Conservation (phyloP, 2,797 vertebrate species). For the Hydrophis major region DNA sequence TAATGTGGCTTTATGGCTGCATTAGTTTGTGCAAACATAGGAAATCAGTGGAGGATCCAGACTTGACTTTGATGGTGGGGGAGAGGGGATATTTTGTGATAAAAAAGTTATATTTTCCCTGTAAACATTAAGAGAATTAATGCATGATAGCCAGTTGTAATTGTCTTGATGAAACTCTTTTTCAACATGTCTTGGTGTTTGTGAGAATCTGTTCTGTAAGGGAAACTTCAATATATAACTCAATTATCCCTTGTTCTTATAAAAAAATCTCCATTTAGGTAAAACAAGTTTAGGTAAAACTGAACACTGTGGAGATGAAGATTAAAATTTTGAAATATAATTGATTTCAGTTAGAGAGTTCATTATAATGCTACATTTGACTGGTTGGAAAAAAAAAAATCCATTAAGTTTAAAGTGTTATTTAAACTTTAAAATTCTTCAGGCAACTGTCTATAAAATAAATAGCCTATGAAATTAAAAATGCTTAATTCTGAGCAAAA, state of each 20-base stretch:
- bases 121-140: constrained; percentile 20
- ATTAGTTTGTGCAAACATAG: constrained; percentile 67
- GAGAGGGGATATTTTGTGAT: constrained; percentile 20
- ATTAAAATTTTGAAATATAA: background rate
- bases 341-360: background rate
- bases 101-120: constrained; percentile 47
- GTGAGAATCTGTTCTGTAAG: background rate
- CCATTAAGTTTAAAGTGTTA: background rate
- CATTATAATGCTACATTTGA: background rate
- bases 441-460: background rate
- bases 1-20: constrained; percentile 76
- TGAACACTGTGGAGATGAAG: background rate
- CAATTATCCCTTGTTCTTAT: background rate
- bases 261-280: background rate
- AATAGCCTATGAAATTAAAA: background rate
- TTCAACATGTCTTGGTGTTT: background rate
- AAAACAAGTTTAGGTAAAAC: background rate
- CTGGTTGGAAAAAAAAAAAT: background rate
- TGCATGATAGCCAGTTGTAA: constrained; percentile 2
- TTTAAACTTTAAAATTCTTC: background rate
- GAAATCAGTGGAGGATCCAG: constrained; percentile 61
- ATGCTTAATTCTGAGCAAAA: background rate
- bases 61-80: constrained; percentile 32
- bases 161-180: background rate
- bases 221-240: background rate